phyloP scores from a whole-genome alignment of 2,888 invertebrate genomes.

The Folsomia candida region DNA sequence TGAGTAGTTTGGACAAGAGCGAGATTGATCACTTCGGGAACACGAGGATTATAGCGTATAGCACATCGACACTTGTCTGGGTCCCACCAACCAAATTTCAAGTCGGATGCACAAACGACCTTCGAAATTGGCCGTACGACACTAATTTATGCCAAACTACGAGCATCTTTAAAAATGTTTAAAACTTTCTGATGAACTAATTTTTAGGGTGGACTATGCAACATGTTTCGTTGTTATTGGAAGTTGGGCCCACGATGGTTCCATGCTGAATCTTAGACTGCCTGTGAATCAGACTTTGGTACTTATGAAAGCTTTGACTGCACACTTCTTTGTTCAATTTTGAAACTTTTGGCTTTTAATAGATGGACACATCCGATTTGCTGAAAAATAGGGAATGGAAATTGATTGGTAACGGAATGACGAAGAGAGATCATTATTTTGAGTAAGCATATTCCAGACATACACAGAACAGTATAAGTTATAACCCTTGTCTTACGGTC shows the following conservation, averaged over 20 bases:
- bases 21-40: slow-evolving; percentile 64
- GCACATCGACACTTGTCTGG: slow-evolving; percentile 63
- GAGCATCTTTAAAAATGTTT: no score
- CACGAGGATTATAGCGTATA: slow-evolving; percentile 59
- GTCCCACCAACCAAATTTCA: slow-evolving; percentile 68
- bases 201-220: slow-evolving; percentile 65
- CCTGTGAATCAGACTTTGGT: slow-evolving; percentile 23
- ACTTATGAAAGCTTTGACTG: no score
- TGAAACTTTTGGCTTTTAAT: no score
- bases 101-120: slow-evolving; percentile 56
- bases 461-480: background rate
- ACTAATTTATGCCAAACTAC: background rate
- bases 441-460: background rate
- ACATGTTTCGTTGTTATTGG: slow-evolving; percentile 67
- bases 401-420: slow-evolving; percentile 27
- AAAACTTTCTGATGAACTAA: no score
- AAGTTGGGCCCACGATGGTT: slow-evolving; percentile 63
- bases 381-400: slow-evolving; percentile 46
- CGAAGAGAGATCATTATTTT: slow-evolving; percentile 24
- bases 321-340: no score
- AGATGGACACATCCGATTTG: slow-evolving; percentile 42
- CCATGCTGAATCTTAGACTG: slow-evolving; percentile 20
- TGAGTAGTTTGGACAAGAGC: slow-evolving; percentile 60
- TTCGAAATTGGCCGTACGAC: slow-evolving; percentile 68
- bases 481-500: background rate